Evolutionary conservation across 2,797 vertebrate species (phyloP).

Genomic region (Chrysocyon brachyurus): DNA sequence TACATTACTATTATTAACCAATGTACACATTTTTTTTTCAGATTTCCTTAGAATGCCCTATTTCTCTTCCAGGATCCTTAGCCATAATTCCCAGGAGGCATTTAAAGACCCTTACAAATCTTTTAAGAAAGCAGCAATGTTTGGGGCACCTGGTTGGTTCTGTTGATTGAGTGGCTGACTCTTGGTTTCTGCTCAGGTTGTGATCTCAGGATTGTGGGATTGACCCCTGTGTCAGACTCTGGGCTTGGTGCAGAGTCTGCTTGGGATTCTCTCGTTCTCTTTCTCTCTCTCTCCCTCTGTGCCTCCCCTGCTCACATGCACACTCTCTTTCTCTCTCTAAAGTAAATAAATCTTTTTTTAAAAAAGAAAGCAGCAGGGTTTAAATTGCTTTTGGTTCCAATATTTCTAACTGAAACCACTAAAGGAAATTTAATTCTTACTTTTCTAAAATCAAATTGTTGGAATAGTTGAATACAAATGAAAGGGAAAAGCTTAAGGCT

Average conservation of each 20-base stretch:
- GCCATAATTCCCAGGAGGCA: not conserved
- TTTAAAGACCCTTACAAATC: conserved; percentile 10
- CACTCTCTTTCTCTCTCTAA: too few relatives aligned
- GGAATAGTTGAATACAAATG: not conserved
- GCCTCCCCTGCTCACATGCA: too few relatives aligned
- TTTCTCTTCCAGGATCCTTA: not conserved
- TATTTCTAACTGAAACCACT: conserved; percentile 36
- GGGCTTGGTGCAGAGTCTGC: accelerated
- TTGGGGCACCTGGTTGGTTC: not conserved
- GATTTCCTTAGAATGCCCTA: not conserved
- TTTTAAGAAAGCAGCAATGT: conserved; percentile 41
- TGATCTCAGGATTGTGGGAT: not conserved
- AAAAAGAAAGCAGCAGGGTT: not conserved
- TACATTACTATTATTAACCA: not conserved
- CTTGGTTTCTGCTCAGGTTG: not conserved
- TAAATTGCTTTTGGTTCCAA: not conserved
- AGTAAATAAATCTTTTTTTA: too few relatives aligned
- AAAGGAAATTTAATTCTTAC: conserved; percentile 29
- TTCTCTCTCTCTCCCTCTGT: too few relatives aligned
- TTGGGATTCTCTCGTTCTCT: not conserved
- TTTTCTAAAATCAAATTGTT: not conserved
- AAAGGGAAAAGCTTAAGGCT: conserved; percentile 54
- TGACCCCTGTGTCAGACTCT: accelerated
- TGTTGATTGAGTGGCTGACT: not conserved
- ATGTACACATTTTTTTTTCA: not conserved